Base-by-base conservation (phyloP, 2,113 vertebrate species). In the Trogon surrucura region DNA sequence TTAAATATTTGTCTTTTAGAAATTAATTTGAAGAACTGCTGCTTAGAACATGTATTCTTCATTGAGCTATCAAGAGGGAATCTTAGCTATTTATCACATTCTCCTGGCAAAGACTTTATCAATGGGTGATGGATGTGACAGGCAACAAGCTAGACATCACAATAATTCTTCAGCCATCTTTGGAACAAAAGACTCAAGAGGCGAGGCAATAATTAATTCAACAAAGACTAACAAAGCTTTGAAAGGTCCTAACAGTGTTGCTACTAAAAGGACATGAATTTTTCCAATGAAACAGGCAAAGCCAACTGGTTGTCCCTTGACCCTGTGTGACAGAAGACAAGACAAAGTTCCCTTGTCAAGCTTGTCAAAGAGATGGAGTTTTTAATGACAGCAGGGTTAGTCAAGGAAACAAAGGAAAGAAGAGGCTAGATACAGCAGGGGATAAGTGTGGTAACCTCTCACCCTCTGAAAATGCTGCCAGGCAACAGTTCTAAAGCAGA, bases 391-490 rank as follows among this genome's bases (percentile, higher is more conserved):
- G 29, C 34, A 57, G 41, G n/a, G 36, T 73, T 95, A 71, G 92
- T 84, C 13, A 26, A 87, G 86, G 83, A 92, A 94, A 93, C 83
- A 96, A 95, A 86, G 73, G 72, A 72, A 91, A 34, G 41, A 85
- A 45, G 34, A 62, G 84, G 57, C 4, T 38, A 34, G 34, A 81
- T 88, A 34, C 27, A 82, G 74, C 62, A 48, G 66, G 27, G 80
- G 14, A 30, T 58, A 87, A 95, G 73, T 73, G 89, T 87, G 65
- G 90, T 91, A 95, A 95, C 92, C 58, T 94, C 90, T 93, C 16
- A 62, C 66, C 79, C 84, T 91, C 69, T 91, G 83, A 86, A 88
- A 88, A 85, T 13, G 45, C 93, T 97, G 77, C 86, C 85, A 85
- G 54, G 61, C 70, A 92, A 79, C 80, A 64, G 61, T 80, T 64